Base-by-base conservation (phyloP, 2,888 invertebrate genomes). In the Drosophila quinaria region DNA sequence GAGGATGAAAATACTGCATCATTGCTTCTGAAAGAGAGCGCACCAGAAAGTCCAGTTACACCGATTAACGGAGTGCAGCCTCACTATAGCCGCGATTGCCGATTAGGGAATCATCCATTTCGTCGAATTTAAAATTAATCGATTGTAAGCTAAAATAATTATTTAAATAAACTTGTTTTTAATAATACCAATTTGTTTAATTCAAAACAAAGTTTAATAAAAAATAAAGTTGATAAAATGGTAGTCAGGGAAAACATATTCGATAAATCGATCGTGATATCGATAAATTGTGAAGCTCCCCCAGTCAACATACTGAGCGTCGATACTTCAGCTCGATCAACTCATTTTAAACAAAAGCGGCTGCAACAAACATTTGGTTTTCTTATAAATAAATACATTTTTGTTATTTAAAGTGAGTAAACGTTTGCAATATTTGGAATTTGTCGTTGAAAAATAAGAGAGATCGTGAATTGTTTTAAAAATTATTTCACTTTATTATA, bases 231-330 rank as follows among this genome's bases (percentile, higher is more conserved):
- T 22, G 22, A 5, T 33, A 11, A 33, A 11, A 33, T 33, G 3
- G 29, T 8, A 8, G 22, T 22, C 22, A 2, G 1, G 29, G 8
- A 1, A 29, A 6, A 29, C 1, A 31, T 31, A 10, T 31, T 31
- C 31, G 31, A 31, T 31, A 31, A 9, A 31, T 31, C 10, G 10
- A 31, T 10, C 0, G 31, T 9, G 8, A 8, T 2, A 31, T 31
- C 31, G 31, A 31, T 31, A 31, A 11, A 2, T 2, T n/a, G 13
- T 35, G 4, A 1, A 35, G 35, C 4, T 35, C 35, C 74, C 70
- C 54, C 79, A 46, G 79, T 55, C 58, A 49, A 29, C 56, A 51
- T 6, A 19, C 19, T 42, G 29, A 22, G 77, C 79, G 79, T 77
- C 77, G 74, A 73, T 77, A 66, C 42, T 41, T 63, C 35, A 10